Evolutionary conservation across 2,888 invertebrate genomes (phyloP).

Genomic region (Drosophila eohydei): DNA sequence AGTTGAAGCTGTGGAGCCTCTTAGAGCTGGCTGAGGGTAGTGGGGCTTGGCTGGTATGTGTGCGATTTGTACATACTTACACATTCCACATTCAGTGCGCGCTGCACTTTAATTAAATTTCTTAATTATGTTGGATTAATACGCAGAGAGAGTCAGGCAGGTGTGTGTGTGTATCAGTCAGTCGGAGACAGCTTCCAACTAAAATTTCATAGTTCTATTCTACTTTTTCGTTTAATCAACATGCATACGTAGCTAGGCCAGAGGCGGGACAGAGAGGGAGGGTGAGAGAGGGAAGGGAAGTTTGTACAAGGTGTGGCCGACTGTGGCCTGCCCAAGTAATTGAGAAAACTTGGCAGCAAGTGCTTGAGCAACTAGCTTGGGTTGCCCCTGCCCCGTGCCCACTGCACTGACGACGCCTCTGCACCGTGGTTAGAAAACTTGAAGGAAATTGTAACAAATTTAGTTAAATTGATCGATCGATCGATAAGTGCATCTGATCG

Average conservation of each 20-base stretch:
- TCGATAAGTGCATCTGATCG: too few species aligned
- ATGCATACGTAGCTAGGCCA: conserved; percentile 55
- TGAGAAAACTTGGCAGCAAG: conserved; percentile 74
- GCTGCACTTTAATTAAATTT: conserved; percentile 79
- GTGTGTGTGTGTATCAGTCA: conserved; percentile 16
- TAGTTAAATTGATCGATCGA: too few species aligned
- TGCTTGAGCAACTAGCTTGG: conserved; percentile 27
- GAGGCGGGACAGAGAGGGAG: background rate
- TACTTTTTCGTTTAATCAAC: conserved; percentile 75
- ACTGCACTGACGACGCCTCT: conserved; percentile 5
- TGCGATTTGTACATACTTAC: conserved; percentile 10
- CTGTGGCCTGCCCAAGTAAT: conserved; percentile 61
- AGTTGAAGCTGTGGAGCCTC: too few species aligned
- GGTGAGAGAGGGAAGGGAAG: background rate
- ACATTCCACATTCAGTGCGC: conserved; percentile 66
- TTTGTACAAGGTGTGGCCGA: conserved; percentile 26
- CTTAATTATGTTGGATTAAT: conserved; percentile 79
- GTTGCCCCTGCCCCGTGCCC: background rate
- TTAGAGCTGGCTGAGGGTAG: too few species aligned
- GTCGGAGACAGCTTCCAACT: conserved; percentile 45
- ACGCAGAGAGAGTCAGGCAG: conserved; percentile 26
- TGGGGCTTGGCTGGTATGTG: background rate
- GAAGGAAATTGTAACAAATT: background rate
- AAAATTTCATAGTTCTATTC: conserved; percentile 72
- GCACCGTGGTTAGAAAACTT: background rate